Evolutionary conservation across 2,113 vertebrate genomes (phyloP).

Genomic region (Lichenostomus cassidix): DNA sequence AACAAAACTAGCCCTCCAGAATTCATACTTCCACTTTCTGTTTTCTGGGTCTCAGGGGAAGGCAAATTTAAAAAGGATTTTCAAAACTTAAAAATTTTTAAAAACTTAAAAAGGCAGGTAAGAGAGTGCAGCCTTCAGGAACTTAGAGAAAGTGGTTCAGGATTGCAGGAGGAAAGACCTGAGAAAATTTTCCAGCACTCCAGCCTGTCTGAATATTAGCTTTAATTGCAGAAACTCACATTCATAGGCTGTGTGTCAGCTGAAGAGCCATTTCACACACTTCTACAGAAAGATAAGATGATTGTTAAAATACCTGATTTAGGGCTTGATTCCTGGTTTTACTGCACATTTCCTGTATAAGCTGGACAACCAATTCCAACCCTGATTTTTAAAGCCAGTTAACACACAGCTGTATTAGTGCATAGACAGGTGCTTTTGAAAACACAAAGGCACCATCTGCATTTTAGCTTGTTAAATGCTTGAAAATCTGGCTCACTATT

Average conservation of each 20-base stretch:
- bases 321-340: not conserved
- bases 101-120: not conserved
- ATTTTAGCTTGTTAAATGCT: slow-evolving; percentile 36
- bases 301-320: not conserved
- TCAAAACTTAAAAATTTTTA: not conserved
- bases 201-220: not conserved
- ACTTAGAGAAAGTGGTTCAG: not conserved
- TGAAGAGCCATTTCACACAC: not conserved
- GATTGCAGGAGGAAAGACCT: not conserved
- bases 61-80: not conserved
- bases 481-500: slow-evolving; percentile 21
- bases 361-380: not conserved
- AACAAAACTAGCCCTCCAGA: not conserved
- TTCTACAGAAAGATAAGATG: not conserved
- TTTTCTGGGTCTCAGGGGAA: not conserved
- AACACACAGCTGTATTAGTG: not conserved
- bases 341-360: not conserved
- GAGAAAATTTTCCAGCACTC: not conserved
- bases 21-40: not conserved
- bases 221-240: not conserved
- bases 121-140: not conserved
- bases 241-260: not conserved
- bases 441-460: slow-evolving; percentile 45
- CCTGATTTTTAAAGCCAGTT: not conserved
- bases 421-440: slow-evolving; percentile 24